Evolutionary conservation across 2,888 invertebrate species (phyloP).

Genomic region (Phengaris arion): DNA sequence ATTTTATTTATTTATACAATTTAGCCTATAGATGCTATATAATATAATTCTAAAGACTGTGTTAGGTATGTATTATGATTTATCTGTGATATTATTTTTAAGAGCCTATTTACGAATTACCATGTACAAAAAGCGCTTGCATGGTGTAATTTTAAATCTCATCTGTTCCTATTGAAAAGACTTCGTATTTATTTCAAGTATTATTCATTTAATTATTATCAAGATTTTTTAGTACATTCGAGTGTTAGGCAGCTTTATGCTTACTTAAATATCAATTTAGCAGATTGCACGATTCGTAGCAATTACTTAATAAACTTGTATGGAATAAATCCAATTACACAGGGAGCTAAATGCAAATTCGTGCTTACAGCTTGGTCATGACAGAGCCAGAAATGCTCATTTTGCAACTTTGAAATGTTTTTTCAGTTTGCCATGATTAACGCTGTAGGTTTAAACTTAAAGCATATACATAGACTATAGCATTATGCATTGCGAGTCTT

Average conservation of each 20-base stretch:
- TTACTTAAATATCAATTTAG: background rate
- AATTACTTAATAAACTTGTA: background rate
- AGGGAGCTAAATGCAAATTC: constrained; percentile 10
- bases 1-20: constrained; percentile 22
- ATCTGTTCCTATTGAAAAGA: constrained; percentile 13
- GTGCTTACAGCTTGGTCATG: constrained; percentile 4
- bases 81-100: constrained; percentile 69
- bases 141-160: constrained; percentile 28
- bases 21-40: constrained; percentile 48
- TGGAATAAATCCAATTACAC: background rate
- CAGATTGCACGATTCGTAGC: background rate
- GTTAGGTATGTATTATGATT: constrained; percentile 52
- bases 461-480: background rate
- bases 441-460: background rate
- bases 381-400: constrained; percentile 9
- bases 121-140: constrained; percentile 17
- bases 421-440: constrained; percentile 12
- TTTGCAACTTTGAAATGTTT: constrained; percentile 1
- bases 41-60: constrained; percentile 53
- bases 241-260: constrained; percentile 1
- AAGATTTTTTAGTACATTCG: background rate
- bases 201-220: background rate
- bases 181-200: background rate
- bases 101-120: constrained; percentile 28
- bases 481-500: constrained; percentile 14